phyloP scores from a whole-genome alignment of 2,888 invertebrate genomes.

The Pollenia angustigena region DNA sequence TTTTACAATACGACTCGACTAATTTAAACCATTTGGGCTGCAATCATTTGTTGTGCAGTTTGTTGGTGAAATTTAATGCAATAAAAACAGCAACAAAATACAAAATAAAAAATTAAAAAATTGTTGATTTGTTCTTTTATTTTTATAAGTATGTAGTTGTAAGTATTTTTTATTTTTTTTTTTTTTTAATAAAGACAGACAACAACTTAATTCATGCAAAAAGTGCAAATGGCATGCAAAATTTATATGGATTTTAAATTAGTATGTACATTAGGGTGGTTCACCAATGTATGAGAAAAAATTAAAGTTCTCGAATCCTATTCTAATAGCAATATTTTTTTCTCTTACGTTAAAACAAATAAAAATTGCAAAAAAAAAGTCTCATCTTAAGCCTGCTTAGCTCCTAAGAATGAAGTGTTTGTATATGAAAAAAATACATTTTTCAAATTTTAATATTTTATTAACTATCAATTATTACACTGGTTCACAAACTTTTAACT shows the following conservation, averaged over 20 bases:
- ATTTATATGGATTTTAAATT: neutral
- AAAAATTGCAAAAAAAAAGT: no score
- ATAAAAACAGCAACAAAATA: conserved; percentile 55
- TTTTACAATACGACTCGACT: conserved; percentile 41
- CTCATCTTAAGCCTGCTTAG: no score
- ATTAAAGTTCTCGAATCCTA: no score
- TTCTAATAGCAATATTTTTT: no score
- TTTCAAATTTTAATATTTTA: no score
- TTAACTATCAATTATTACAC: no score
- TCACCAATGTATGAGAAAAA: no score
- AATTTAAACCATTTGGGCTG: conserved; percentile 58
- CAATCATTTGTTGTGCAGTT: conserved; percentile 66
- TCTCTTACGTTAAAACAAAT: no score
- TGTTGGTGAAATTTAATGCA: conserved; percentile 63
- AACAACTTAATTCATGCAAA: conserved; percentile 23
- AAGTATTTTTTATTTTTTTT: neutral
- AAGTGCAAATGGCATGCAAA: conserved; percentile 40
- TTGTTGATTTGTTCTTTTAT: conserved; percentile 70
- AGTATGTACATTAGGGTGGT: no score
- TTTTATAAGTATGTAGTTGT: neutral
- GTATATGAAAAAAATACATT: no score
- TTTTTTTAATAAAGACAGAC: conserved; percentile 9
- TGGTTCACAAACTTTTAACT: no score
- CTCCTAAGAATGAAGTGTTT: no score
- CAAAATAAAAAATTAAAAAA: conserved; percentile 43